Percentiles rank a stretch among this genome's conserved stretches.
phyloP scores from a whole-genome alignment of 2,797 vertebrate species.

The Alca torda region DNA sequence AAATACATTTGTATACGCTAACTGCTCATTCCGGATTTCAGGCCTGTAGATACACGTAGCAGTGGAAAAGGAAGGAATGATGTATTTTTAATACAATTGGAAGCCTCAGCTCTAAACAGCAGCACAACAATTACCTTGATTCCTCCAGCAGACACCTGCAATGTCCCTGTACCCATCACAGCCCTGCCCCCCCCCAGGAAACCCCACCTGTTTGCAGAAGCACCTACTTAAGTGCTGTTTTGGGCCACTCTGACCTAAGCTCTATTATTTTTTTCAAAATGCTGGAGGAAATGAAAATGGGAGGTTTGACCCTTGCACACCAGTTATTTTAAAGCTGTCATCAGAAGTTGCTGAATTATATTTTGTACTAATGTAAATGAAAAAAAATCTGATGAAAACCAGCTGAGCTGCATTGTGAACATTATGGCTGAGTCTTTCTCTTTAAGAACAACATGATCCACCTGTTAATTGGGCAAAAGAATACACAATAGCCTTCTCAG shows the following conservation, averaged over 20 bases:
- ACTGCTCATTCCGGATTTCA: neutral
- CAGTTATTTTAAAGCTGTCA: neutral
- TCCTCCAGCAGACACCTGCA: neutral
- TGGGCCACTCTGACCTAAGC: neutral
- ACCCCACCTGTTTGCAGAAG: neutral
- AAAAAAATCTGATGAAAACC: neutral
- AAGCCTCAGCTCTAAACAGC: neutral
- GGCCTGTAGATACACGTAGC: neutral
- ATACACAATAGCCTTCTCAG: neutral
- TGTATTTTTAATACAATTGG: neutral
- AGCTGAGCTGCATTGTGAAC: neutral
- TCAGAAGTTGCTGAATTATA: neutral
- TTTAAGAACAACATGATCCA: neutral
- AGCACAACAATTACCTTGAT: too few relatives aligned
- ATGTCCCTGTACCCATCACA: fast-evolving
- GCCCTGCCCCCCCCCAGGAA: neutral
- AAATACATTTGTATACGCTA: neutral
- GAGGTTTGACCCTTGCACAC: neutral
- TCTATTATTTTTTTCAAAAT: neutral
- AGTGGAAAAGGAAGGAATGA: neutral
- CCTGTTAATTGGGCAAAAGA: neutral
- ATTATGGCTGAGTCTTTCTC: neutral
- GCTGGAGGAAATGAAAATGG: neutral
- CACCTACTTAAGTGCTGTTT: neutral
- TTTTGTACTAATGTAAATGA: neutral